These are phyloP conservation scores for Leptinotarsa lineolata DNA, from an alignment of 1,140 invertebrate species.

Conservation along the genomic window DNA sequence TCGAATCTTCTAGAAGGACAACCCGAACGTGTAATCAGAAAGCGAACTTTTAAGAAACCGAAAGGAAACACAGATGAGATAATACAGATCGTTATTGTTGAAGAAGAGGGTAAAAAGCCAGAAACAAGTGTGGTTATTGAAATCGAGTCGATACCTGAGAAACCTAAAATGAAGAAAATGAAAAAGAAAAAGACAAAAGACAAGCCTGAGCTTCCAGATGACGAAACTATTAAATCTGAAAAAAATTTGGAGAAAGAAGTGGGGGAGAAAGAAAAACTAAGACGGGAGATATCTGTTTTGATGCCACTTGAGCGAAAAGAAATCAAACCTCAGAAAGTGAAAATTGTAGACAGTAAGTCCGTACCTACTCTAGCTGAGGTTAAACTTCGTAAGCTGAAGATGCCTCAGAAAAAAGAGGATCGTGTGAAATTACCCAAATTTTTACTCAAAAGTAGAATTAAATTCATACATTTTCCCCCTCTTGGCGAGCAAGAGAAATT, in stretches of 20 bases:
- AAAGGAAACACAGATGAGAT: slow-evolving; percentile 56
- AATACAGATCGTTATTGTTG: slow-evolving; percentile 58
- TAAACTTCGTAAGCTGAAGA: slow-evolving; percentile 49
- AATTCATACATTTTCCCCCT: slow-evolving; percentile 66
- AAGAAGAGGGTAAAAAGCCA: slow-evolving; percentile 58
- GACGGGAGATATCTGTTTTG: slow-evolving; percentile 51
- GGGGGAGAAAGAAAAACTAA: slow-evolving; percentile 40
- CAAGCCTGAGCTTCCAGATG: slow-evolving; percentile 47
- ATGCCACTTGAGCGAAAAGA: slow-evolving; percentile 67
- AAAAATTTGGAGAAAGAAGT: slow-evolving; percentile 51
- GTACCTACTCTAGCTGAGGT: slow-evolving; percentile 62
- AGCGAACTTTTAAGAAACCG: slow-evolving; percentile 54
- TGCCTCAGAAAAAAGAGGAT: slow-evolving; percentile 50
- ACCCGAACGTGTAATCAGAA: slow-evolving; percentile 53
- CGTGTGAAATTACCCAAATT: slow-evolving; percentile 65
- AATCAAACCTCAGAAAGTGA: slow-evolving; percentile 63
- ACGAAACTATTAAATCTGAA: slow-evolving; percentile 49
- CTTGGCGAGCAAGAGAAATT: slow-evolving; percentile 56
- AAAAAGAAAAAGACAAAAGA: slow-evolving; percentile 43
- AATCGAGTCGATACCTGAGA: slow-evolving; percentile 48
- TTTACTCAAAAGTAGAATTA: slow-evolving; percentile 69
- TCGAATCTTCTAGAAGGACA: slow-evolving; percentile 43
- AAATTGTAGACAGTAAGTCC: slow-evolving; percentile 71
- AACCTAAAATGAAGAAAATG: slow-evolving; percentile 43
- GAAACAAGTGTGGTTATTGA: slow-evolving; percentile 53